Conservation (phyloP, 2,888 invertebrate genomes). For the Drosophila subsilvestris region DNA sequence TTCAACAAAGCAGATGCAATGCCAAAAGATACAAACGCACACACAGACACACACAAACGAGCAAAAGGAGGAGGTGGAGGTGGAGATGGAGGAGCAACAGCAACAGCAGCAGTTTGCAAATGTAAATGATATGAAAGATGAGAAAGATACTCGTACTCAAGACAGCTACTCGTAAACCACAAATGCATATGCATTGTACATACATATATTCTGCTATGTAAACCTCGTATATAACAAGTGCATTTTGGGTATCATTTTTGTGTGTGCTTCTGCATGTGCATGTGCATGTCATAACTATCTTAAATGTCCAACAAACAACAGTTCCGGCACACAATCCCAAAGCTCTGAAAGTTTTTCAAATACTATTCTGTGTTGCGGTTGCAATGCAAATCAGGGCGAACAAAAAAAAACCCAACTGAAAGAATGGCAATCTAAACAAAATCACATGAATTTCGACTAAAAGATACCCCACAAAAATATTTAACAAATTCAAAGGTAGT, state of each 20-base stretch:
- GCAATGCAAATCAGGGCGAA: conserved; percentile 39
- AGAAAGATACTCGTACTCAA: conserved; percentile 13
- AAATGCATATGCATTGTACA: conserved; percentile 1
- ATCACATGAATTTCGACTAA: conserved; percentile 3
- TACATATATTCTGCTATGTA: not conserved
- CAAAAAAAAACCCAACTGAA: conserved; percentile 34
- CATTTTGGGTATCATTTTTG: not conserved
- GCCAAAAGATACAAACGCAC: conserved; percentile 42
- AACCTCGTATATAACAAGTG: not conserved
- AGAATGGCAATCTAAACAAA: conserved; percentile 10
- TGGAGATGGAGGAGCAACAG: not conserved
- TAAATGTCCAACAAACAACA: not conserved
- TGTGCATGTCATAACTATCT: not conserved
- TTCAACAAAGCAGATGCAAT: conserved; percentile 55
- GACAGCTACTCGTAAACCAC: conserved; percentile 23
- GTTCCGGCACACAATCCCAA: not conserved
- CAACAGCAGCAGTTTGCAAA: not conserved
- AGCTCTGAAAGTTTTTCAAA: conserved; percentile 46
- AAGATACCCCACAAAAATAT: not conserved
- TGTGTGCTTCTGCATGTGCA: not conserved
- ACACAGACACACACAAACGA: conserved; percentile 27
- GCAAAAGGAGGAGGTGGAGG: not conserved
- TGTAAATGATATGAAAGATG: conserved; percentile 34
- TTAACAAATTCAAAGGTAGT: not conserved
- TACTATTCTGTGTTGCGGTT: conserved; percentile 57